Conservation (phyloP, 2,888 invertebrate genomes). For the Griposia aprilina region DNA sequence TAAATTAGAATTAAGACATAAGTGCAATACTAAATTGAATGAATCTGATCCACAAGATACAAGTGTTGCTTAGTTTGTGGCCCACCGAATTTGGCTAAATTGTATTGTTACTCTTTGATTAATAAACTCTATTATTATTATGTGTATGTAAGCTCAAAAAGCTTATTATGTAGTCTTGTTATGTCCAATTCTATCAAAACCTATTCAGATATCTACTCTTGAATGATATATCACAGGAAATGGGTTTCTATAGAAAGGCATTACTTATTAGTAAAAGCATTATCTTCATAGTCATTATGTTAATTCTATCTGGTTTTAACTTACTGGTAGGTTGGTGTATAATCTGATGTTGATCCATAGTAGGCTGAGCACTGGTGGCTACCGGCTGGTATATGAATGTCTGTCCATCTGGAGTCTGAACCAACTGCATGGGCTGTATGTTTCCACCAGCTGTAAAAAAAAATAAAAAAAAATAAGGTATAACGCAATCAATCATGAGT, state of each 20-base stretch:
- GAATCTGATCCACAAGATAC: background rate
- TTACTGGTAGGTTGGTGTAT: slow-evolving; percentile 87
- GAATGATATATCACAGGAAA: background rate
- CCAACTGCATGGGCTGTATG: slow-evolving; percentile 96
- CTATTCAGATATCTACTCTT: background rate
- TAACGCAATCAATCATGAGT: background rate
- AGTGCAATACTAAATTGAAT: background rate
- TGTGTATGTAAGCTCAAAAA: background rate
- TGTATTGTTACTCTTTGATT: background rate
- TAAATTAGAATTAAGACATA: background rate
- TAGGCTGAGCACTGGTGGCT: slow-evolving; percentile 79
- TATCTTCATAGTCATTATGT: background rate
- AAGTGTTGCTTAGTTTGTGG: background rate
- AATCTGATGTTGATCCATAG: slow-evolving; percentile 86
- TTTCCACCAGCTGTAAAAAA: slow-evolving; percentile 88
- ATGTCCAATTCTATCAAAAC: background rate
- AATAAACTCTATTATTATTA: background rate
- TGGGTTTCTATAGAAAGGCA: background rate
- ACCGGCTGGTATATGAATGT: slow-evolving; percentile 96
- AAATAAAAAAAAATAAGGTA: background rate
- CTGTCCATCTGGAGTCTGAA: slow-evolving; percentile 98
- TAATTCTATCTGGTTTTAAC: background rate
- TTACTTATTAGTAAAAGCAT: background rate
- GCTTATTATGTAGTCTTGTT: background rate
- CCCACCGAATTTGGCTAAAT: background rate